phyloP scores from a whole-genome alignment of 2,888 invertebrate species.

The Acanthosepion lycidas region DNA sequence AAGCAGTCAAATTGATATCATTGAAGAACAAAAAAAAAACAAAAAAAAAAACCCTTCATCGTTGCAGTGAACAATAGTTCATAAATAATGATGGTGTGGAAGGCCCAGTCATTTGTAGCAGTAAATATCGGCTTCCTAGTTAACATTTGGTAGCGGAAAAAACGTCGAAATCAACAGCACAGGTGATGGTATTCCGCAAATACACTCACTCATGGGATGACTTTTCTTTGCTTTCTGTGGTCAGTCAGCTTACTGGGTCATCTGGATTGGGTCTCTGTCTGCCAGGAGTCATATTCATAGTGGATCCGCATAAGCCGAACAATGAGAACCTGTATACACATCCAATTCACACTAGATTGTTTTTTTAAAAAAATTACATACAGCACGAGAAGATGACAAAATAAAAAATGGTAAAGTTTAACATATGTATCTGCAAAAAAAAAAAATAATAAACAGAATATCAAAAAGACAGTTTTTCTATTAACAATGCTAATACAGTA shows the following conservation, averaged over 20 bases:
- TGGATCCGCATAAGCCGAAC: constrained; percentile 24
- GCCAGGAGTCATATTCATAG: constrained; percentile 36
- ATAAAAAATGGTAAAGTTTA: too few relatives aligned
- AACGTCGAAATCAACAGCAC: background rate
- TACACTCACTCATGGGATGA: background rate
- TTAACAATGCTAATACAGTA: too few relatives aligned
- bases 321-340: constrained; percentile 38
- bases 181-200: too few relatives aligned
- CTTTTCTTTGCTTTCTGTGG: background rate
- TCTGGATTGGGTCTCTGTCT: background rate
- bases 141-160: background rate
- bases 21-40: background rate
- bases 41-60: background rate
- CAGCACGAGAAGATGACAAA: background rate
- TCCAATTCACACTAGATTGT: background rate
- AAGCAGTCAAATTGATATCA: background rate
- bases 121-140: background rate
- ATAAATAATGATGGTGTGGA: background rate
- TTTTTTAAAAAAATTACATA: background rate
- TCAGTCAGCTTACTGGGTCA: background rate
- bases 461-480: too few relatives aligned
- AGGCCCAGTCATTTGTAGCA: background rate
- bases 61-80: background rate
- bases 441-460: too few relatives aligned
- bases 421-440: too few relatives aligned